A percentile compares a stretch with the other conserved stretches of the same genome.
phyloP scores from a whole-genome alignment of 2,113 vertebrate genomes.

The Melanotaenia duboulayi region DNA sequence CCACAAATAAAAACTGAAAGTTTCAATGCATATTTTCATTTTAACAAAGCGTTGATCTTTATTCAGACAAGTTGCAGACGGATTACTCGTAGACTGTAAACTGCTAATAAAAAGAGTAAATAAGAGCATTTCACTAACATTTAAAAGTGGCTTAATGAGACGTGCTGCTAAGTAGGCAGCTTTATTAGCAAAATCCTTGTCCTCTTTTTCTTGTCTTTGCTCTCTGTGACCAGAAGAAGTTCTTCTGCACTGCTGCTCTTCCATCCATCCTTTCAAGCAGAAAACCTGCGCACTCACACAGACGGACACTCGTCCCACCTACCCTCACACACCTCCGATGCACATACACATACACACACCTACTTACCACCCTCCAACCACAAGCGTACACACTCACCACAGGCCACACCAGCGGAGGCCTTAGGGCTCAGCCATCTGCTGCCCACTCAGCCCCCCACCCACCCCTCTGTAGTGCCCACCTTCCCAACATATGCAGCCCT shows the following conservation, averaged over 20 bases:
- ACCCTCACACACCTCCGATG: constrained; percentile 32
- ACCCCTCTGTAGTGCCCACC: constrained; percentile 64
- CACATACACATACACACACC: constrained; percentile 20
- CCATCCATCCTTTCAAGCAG: constrained; percentile 74
- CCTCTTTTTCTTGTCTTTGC: constrained; percentile 21
- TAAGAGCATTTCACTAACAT: too few relatives aligned
- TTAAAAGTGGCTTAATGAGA: neutral
- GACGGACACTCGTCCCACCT: constrained; percentile 31
- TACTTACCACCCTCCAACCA: constrained; percentile 31
- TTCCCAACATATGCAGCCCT: constrained; percentile 80
- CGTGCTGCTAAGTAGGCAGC: neutral
- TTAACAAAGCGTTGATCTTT: neutral
- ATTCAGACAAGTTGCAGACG: neutral
- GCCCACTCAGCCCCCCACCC: constrained; percentile 57
- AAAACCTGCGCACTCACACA: constrained; percentile 52
- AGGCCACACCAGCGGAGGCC: constrained; percentile 72
- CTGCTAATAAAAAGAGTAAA: neutral
- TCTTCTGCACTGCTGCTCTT: constrained; percentile 75
- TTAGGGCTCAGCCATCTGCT: constrained; percentile 79
- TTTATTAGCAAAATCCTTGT: constrained; percentile 11
- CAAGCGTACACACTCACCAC: constrained; percentile 52
- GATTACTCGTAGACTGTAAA: neutral
- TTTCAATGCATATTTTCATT: constrained; percentile 2
- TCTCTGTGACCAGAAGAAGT: constrained; percentile 72
- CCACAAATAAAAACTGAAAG: neutral